Evolutionary conservation across 2,888 invertebrate genomes (phyloP).

Genomic region (Lasius fuliginosus): DNA sequence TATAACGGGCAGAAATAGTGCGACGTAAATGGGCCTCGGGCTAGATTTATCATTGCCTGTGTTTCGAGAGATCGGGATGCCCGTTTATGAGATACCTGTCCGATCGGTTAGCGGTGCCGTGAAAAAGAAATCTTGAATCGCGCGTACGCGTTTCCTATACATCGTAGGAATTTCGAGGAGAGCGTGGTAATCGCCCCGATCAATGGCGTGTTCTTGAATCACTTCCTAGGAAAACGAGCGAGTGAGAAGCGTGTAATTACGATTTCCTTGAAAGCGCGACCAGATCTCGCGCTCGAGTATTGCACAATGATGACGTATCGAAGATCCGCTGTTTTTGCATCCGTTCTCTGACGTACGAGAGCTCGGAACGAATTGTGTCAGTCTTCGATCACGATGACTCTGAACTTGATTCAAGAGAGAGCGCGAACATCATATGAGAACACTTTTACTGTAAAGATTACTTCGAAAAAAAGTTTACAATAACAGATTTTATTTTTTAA

Average conservation of each 20-base stretch:
- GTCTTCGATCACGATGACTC: background rate
- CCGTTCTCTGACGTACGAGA: conserved; percentile 2
- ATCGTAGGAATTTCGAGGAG: conserved; percentile 28
- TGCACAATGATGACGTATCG: conserved; percentile 52
- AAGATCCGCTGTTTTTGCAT: conserved; percentile 20
- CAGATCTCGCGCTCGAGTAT: conserved; percentile 27
- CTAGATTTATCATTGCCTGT: conserved; percentile 21
- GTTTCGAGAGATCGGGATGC: conserved; percentile 1
- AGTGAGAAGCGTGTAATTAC: conserved; percentile 61
- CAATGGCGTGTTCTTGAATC: conserved; percentile 54
- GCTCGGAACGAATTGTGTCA: background rate
- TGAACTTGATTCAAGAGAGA: background rate
- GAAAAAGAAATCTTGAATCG: conserved; percentile 53
- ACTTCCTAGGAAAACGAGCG: conserved; percentile 42
- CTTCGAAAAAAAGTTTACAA: background rate
- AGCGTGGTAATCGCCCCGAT: conserved; percentile 35
- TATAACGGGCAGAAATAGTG: background rate
- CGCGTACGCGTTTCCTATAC: conserved; percentile 28
- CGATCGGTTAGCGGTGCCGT: conserved; percentile 30
- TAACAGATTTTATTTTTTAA: conserved; percentile 6
- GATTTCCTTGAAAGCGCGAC: conserved; percentile 61
- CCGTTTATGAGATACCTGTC: conserved; percentile 11
- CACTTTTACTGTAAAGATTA: background rate
- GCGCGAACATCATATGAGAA: background rate
- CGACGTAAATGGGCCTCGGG: conserved; percentile 36